Conservation (phyloP, 2,113 vertebrate species). For the Egretta garzetta region DNA sequence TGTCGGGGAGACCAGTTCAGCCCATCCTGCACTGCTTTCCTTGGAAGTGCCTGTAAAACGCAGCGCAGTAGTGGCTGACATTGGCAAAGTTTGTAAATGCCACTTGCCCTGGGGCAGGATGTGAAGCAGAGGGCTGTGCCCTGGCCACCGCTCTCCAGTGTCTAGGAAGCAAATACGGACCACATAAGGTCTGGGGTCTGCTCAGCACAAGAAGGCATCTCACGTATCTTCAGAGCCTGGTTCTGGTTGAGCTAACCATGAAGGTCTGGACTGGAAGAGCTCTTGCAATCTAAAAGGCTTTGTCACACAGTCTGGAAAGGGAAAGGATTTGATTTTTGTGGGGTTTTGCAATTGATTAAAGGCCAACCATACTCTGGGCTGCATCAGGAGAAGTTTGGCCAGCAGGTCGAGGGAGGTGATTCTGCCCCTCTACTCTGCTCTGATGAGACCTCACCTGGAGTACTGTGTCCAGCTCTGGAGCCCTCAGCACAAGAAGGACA, state of each 20-base stretch:
- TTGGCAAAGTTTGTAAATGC: background rate
- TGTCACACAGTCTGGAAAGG: background rate
- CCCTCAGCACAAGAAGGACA: too few species aligned
- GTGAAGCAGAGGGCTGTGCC: background rate
- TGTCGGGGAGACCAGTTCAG: background rate
- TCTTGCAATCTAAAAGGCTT: background rate
- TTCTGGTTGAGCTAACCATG: background rate
- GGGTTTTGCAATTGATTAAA: background rate
- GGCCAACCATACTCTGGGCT: background rate
- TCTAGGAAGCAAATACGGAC: background rate
- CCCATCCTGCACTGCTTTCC: background rate
- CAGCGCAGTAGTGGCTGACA: background rate
- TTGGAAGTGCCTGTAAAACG: background rate
- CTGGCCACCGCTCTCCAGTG: fast-evolving
- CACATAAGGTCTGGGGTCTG: background rate
- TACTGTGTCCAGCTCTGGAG: too few species aligned
- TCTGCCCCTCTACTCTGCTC: too few species aligned
- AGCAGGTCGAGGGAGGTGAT: too few species aligned
- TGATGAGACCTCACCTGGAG: too few species aligned
- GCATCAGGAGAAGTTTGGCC: too few species aligned
- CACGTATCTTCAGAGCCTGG: background rate
- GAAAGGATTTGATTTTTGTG: background rate
- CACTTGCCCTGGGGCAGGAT: background rate
- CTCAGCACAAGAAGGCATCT: fast-evolving
- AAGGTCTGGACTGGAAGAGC: background rate